A percentile compares a stretch with the other conserved stretches of the same genome.
Conservation (phyloP, 2,797 vertebrate species). For the Cirrhinus mrigala region DNA sequence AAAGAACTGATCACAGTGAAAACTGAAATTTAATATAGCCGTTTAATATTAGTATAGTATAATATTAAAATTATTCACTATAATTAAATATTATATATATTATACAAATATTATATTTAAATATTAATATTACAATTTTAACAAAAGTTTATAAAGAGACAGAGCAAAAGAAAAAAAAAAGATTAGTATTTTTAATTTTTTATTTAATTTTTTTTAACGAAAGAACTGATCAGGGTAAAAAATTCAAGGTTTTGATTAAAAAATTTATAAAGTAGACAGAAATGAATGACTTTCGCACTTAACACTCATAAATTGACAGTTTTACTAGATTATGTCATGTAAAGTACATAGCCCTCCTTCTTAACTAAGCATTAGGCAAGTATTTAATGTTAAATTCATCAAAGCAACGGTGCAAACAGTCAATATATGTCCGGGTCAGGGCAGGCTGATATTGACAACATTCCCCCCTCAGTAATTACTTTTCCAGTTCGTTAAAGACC, state of each 20-base stretch:
- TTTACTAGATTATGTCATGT: conserved; percentile 36
- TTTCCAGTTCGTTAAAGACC: conserved; percentile 58
- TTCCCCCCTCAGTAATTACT: conserved; percentile 59
- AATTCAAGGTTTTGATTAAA: neutral
- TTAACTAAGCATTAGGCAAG: conserved; percentile 40
- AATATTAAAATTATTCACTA: too few species aligned
- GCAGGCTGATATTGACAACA: conserved; percentile 47
- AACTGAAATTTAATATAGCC: too few species aligned
- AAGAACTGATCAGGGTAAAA: neutral
- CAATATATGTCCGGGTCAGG: conserved; percentile 46
- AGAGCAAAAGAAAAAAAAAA: too few species aligned
- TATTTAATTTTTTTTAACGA: neutral
- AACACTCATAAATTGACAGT: conserved; percentile 30
- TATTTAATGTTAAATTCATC: conserved; percentile 47
- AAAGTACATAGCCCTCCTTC: conserved; percentile 22
- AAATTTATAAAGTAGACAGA: neutral
- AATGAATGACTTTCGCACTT: conserved; percentile 12
- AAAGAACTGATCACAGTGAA: too few species aligned
- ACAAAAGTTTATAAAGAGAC: too few species aligned
- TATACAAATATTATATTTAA: too few species aligned
- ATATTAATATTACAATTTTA: too few species aligned
- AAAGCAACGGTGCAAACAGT: conserved; percentile 47
- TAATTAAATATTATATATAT: too few species aligned
- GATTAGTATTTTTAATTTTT: too few species aligned
- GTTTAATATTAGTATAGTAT: too few species aligned